These are phyloP conservation scores for Lochmaea crataegi DNA, from an alignment of 2,888 invertebrate species.

Conservation along the genomic window DNA sequence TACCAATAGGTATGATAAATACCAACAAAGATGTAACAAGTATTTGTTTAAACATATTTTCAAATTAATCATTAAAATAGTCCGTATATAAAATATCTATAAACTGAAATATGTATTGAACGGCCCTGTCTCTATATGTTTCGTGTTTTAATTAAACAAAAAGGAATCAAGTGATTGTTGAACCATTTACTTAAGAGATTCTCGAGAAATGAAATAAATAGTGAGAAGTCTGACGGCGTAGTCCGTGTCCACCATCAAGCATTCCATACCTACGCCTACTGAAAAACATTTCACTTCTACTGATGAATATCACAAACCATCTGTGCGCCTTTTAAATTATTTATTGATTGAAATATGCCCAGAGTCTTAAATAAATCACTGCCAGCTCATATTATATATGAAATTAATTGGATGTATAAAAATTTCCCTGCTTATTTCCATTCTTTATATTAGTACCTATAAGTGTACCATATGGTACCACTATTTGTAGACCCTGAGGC, in stretches of 20 bases:
- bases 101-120: neutral
- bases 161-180: conserved; percentile 31
- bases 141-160: conserved; percentile 4
- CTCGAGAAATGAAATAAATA: conserved; percentile 49
- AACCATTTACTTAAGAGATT: conserved; percentile 36
- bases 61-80: neutral
- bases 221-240: conserved; percentile 49
- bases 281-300: conserved; percentile 53
- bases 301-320: conserved; percentile 55
- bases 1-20: too few species aligned
- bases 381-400: conserved; percentile 32
- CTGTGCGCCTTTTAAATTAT: conserved; percentile 52
- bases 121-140: neutral
- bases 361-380: conserved; percentile 23
- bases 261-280: conserved; percentile 53
- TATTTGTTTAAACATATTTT: neutral
- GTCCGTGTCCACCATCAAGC: conserved; percentile 46
- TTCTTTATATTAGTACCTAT: conserved; percentile 13
- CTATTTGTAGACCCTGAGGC: conserved; percentile 11
- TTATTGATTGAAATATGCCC: conserved; percentile 43
- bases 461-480: conserved; percentile 18
- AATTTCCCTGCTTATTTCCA: conserved; percentile 22
- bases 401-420: conserved; percentile 44
- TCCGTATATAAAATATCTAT: neutral
- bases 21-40: too few species aligned